Evolutionary conservation across 2,113 vertebrate species (phyloP), one percentile per base, ranked within the genome.

Genomic region (Xiphophorus couchianus): DNA sequence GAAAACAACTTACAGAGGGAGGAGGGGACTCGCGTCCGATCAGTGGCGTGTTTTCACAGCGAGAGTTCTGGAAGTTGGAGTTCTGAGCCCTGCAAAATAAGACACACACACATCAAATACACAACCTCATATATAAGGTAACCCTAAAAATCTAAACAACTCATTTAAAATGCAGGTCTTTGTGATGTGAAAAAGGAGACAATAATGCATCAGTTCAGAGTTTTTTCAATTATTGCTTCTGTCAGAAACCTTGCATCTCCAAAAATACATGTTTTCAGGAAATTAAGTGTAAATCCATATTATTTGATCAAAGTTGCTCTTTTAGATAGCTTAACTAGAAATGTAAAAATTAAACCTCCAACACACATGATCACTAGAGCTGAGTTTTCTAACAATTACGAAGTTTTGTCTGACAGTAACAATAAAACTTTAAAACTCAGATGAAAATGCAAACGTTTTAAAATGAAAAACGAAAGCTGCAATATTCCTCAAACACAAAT

Each of bases 41-140:
- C 94, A 99, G 95, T 39, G 98, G 98, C 25, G 98, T 99, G 92
- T 99, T 99, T 95, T 99, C 98, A 91, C 97, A 98, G 90, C 98
- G 97, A 35, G 97, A 97, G 81, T 97, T 99, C 94, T 97, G 98
- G 93, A 98, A 98, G 93, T 98, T 98, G 94, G 97, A 95, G 86
- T 98, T 99, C 95, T 99, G 98, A 90, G 96, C 97, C 97, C 97
- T 99, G 93, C 73, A 87, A 81, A 75, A 78, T 42, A 28, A 74
- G 83, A 86, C 68, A 80, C 64, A 81, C 22, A 13, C 44, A 48
- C 15, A 48, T 74, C 66, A 86, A 58, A 78, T n/a, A 58, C 51
- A 64, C 4, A 7, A 11, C 33, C n/a, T 13, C 19, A 28, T 29
- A 19, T n/a, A 29, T 14, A 15, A 67, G 75, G n/a, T 3, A 28